Conservation (phyloP, 2,113 vertebrate species). For the Ramphastos sulfuratus region DNA sequence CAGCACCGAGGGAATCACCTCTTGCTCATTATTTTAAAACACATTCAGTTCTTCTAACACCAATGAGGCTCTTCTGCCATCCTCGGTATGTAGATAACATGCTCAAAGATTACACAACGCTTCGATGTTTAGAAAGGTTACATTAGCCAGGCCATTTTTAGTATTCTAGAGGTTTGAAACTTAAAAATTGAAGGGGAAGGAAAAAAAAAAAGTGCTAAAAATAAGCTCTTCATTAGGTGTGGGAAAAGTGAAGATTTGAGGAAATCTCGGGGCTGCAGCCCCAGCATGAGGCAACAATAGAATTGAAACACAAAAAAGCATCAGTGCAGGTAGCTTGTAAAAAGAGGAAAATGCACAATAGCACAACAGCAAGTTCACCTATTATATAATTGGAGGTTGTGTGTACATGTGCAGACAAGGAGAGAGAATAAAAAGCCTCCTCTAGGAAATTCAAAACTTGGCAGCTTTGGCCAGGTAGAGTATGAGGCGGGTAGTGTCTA, state of each 20-base stretch:
- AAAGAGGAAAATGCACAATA: constrained; percentile 77
- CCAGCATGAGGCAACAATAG: constrained; percentile 76
- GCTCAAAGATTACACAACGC: not conserved
- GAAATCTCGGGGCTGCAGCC: constrained; percentile 64
- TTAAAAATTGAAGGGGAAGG: not conserved
- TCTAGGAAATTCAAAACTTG: constrained; percentile 81
- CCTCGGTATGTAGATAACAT: not conserved
- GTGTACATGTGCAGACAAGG: constrained; percentile 82
- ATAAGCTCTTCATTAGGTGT: constrained; percentile 69
- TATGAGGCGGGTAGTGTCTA: constrained; percentile 72
- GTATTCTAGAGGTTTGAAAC: constrained; percentile 15
- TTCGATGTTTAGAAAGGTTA: not conserved
- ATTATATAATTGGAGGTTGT: constrained; percentile 80
- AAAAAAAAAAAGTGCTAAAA: constrained; percentile 40
- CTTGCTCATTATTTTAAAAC: not conserved
- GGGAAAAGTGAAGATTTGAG: constrained; percentile 62
- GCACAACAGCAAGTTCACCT: constrained; percentile 78
- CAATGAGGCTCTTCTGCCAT: not conserved
- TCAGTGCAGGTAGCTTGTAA: constrained; percentile 75
- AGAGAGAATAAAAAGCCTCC: constrained; percentile 79
- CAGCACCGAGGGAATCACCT: not conserved
- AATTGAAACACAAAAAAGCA: constrained; percentile 70
- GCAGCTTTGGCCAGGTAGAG: constrained; percentile 78
- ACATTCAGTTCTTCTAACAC: not conserved
- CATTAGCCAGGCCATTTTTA: constrained; percentile 22